phyloP scores from a whole-genome alignment of 2,888 invertebrate genomes.

The Bombylius major region DNA sequence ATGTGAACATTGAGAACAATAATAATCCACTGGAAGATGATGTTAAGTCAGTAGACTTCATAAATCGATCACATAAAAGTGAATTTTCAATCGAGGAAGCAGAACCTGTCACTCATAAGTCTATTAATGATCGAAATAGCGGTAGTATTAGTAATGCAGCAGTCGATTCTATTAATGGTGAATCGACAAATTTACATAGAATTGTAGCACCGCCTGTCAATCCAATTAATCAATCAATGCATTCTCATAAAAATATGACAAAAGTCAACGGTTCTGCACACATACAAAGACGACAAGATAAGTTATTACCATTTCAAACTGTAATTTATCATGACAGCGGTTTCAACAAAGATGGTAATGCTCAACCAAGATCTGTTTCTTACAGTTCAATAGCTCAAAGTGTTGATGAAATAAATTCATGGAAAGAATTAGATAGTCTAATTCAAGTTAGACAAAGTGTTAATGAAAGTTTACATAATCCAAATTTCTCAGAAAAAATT shows the following conservation, averaged over 20 bases:
- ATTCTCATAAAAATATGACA: no score
- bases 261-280: no score
- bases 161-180: slow-evolving; percentile 27
- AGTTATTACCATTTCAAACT: slow-evolving; percentile 37
- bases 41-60: no score
- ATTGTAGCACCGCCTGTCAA: not conserved
- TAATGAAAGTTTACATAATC: slow-evolving; percentile 26
- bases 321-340: slow-evolving; percentile 37
- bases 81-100: no score
- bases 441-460: slow-evolving; percentile 31
- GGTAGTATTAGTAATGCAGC: slow-evolving; percentile 5
- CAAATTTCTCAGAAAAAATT: slow-evolving; percentile 40
- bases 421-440: slow-evolving; percentile 23
- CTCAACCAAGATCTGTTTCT: slow-evolving; percentile 41
- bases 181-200: slow-evolving; percentile 29
- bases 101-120: no score
- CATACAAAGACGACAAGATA: slow-evolving; percentile 24
- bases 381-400: slow-evolving; percentile 41
- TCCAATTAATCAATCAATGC: no score
- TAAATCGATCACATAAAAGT: no score
- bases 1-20: no score
- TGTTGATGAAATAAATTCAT: slow-evolving; percentile 26
- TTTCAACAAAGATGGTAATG: slow-evolving; percentile 18
- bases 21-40: no score
- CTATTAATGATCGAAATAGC: no score